These are phyloP conservation scores for Pitta sordida DNA, from an alignment of 2,113 vertebrate species.

Conservation along the genomic window DNA sequence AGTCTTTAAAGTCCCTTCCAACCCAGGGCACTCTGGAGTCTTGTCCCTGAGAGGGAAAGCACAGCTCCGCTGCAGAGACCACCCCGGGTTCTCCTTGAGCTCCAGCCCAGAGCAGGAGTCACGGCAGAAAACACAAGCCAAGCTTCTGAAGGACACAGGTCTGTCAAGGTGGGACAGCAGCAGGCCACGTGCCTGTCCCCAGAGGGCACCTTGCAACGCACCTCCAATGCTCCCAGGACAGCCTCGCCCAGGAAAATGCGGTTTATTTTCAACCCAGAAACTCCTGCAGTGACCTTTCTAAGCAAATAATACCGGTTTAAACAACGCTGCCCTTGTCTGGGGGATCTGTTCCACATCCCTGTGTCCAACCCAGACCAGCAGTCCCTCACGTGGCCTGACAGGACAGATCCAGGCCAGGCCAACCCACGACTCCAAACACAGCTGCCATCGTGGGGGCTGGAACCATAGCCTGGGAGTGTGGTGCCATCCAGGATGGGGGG, in stretches of 20 bases:
- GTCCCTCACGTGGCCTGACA: accelerated
- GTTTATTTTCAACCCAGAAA: neutral
- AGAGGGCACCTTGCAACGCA: neutral
- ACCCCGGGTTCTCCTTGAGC: too few species aligned
- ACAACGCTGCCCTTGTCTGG: neutral
- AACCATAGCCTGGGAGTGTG: neutral
- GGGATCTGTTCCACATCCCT: neutral
- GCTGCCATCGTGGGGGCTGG: accelerated
- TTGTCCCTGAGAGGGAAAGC: neutral
- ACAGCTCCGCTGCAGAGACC: neutral
- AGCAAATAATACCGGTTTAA: neutral
- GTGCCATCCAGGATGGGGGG: too few species aligned
- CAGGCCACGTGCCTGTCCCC: neutral
- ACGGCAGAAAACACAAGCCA: neutral
- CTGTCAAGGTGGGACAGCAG: neutral
- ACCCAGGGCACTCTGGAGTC: neutral
- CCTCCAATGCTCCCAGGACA: neutral
- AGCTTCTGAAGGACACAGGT: neutral
- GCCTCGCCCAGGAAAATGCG: neutral
- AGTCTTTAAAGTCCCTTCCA: neutral
- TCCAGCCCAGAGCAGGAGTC: neutral
- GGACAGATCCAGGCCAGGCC: neutral
- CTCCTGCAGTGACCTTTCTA: neutral
- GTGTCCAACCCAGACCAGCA: neutral
- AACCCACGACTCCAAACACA: neutral